These are phyloP conservation scores for Pseudomugil tenellus DNA, from an alignment of 2,797 vertebrate species.

Conservation along the genomic window DNA sequence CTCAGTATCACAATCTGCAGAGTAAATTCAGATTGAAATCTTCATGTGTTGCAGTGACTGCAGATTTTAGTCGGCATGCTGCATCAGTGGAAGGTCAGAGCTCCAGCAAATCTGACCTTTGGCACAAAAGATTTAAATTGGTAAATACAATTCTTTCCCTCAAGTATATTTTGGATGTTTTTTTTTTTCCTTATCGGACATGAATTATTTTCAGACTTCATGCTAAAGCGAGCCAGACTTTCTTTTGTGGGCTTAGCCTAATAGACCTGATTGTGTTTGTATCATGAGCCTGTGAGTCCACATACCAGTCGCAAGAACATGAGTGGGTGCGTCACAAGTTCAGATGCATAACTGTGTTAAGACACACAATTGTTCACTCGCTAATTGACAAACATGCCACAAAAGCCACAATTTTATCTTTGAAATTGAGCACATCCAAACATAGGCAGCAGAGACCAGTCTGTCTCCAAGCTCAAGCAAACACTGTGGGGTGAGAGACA, in stretches of 20 bases:
- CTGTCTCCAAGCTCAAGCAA: slow-evolving; percentile 44
- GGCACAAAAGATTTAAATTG: too few species aligned
- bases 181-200: neutral
- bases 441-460: slow-evolving; percentile 37
- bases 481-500: slow-evolving; percentile 55
- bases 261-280: neutral
- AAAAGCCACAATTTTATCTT: slow-evolving; percentile 22
- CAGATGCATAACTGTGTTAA: neutral
- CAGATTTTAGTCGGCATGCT: too few species aligned
- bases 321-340: slow-evolving; percentile 7
- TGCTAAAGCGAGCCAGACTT: neutral
- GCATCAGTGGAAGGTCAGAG: too few species aligned
- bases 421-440: neutral
- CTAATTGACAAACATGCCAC: neutral
- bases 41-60: too few species aligned
- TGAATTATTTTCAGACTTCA: neutral
- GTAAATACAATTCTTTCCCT: too few species aligned
- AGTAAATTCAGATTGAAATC: too few species aligned
- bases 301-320: neutral
- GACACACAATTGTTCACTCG: neutral
- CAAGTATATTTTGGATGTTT: neutral
- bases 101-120: too few species aligned
- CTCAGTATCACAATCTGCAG: too few species aligned
- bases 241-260: neutral
- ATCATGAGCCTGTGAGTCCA: neutral